phyloP scores from a whole-genome alignment of 2,113 vertebrate species.

The Merops nubicus region DNA sequence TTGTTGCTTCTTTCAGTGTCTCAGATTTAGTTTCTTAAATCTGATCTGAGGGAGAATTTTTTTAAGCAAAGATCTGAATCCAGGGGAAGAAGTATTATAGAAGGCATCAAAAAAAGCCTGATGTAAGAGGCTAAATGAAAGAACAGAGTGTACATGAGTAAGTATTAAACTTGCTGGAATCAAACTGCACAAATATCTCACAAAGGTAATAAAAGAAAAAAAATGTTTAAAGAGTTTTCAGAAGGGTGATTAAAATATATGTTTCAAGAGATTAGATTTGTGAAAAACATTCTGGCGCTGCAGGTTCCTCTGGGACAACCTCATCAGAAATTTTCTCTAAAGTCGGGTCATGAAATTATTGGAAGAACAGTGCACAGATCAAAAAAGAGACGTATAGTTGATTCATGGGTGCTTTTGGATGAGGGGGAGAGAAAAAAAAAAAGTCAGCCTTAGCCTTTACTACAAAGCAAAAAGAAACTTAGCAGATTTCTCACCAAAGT shows the following conservation, averaged over 20 bases:
- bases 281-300: not conserved
- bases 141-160: not conserved
- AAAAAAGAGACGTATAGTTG: constrained; percentile 11
- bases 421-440: fast-evolving
- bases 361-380: not conserved
- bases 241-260: not conserved
- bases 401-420: not conserved
- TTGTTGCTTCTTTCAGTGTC: not conserved
- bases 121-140: not conserved
- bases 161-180: not conserved
- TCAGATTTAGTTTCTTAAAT: not conserved
- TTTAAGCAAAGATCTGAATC: not conserved
- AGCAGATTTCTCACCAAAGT: constrained; percentile 60
- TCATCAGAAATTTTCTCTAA: not conserved
- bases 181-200: not conserved
- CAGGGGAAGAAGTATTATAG: not conserved
- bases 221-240: not conserved
- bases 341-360: not conserved
- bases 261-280: not conserved
- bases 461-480: constrained; percentile 39
- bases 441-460: not conserved
- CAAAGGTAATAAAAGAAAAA: not conserved
- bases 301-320: not conserved
- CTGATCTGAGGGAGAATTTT: not conserved
- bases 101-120: not conserved